phyloP scores from a whole-genome alignment of 1,140 invertebrate genomes.

The Drosophila nasuta region DNA sequence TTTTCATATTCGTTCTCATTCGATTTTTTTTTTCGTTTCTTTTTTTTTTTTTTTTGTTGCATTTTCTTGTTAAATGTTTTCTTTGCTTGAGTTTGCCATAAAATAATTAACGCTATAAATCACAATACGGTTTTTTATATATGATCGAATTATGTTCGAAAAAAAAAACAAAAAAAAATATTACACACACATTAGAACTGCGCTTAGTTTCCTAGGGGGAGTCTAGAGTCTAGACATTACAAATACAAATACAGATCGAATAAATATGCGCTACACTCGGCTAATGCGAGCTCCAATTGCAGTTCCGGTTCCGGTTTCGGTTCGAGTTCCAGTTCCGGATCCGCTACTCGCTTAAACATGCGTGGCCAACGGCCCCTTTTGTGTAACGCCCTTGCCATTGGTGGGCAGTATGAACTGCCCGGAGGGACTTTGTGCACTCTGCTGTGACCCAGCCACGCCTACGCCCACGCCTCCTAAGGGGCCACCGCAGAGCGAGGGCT shows the following conservation, averaged over 20 bases:
- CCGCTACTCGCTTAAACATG: conserved; percentile 70
- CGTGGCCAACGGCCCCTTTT: conserved; percentile 81
- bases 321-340: conserved; percentile 4
- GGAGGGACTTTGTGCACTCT: conserved; percentile 80
- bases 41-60: conserved; percentile 21
- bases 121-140: conserved; percentile 78
- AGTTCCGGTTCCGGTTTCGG: conserved; percentile 3
- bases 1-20: conserved; percentile 12
- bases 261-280: conserved; percentile 42
- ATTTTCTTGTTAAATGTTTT: not conserved
- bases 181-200: conserved; percentile 28
- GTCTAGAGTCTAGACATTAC: conserved; percentile 21
- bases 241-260: conserved; percentile 45
- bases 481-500: conserved; percentile 27
- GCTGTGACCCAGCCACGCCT: conserved; percentile 25
- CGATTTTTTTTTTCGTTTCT: conserved; percentile 15
- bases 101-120: conserved; percentile 84
- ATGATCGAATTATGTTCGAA: conserved; percentile 50
- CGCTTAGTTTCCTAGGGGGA: conserved; percentile 38
- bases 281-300: no score
- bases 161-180: conserved; percentile 37
- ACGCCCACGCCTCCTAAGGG: conserved; percentile 35
- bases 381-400: conserved; percentile 80
- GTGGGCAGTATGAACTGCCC: conserved; percentile 84
- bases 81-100: conserved; percentile 54